Percentiles rank a stretch among this genome's conserved stretches.
phyloP scores from a whole-genome alignment of 2,888 invertebrate species.

The Drosophila cognata region DNA sequence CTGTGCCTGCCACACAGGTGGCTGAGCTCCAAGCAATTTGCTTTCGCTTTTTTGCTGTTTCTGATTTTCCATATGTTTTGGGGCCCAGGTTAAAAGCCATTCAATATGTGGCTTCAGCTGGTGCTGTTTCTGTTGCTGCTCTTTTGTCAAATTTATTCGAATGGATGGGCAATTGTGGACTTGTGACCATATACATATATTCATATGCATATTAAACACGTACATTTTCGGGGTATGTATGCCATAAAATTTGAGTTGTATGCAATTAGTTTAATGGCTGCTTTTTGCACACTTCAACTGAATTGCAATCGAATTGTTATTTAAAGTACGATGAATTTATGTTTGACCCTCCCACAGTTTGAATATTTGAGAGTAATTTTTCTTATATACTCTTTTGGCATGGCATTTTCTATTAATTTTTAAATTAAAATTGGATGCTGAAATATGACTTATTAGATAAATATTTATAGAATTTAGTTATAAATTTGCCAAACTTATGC shows the following conservation, averaged over 20 bases:
- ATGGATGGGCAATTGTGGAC: conserved; percentile 21
- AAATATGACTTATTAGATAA: not conserved
- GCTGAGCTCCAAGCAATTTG: conserved; percentile 66
- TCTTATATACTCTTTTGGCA: not conserved
- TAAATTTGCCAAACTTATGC: no score
- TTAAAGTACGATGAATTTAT: not conserved
- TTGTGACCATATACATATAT: conserved; percentile 63
- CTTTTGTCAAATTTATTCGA: conserved; percentile 18
- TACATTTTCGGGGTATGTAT: conserved; percentile 42
- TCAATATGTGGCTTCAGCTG: conserved; percentile 18
- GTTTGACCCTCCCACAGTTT: conserved; percentile 3
- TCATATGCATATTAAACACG: conserved; percentile 66
- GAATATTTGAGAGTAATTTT: not conserved
- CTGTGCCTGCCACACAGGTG: conserved; percentile 45
- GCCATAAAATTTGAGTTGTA: conserved; percentile 63
- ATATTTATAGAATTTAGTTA: not conserved
- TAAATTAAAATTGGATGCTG: not conserved
- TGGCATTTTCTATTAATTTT: not conserved
- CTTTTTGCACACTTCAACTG: conserved; percentile 20
- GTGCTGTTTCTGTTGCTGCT: conserved; percentile 18
- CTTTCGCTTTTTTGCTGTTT: conserved; percentile 75
- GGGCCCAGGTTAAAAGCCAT: conserved; percentile 51
- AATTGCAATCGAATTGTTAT: conserved; percentile 29
- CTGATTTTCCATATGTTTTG: conserved; percentile 62
- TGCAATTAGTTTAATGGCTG: conserved; percentile 69